Percentiles rank a stretch among this genome's conserved stretches.
Evolutionary conservation across 2,113 vertebrate species (phyloP).

Genomic region (Axis porcinus): DNA sequence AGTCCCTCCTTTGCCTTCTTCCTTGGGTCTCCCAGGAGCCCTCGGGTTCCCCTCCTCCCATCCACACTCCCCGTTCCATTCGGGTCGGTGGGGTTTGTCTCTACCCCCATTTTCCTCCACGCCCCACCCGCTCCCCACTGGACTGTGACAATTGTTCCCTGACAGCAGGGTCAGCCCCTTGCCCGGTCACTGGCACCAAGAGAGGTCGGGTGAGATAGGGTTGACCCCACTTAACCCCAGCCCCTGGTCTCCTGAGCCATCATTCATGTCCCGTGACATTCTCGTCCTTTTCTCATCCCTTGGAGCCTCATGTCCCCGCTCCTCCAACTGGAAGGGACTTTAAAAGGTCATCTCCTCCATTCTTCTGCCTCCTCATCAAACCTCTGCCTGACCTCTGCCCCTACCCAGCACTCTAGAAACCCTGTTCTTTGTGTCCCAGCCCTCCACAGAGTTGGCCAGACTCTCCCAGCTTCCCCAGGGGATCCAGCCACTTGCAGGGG

Average conservation of each 20-base stretch:
- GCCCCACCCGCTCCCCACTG: not conserved
- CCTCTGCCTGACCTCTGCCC: not conserved
- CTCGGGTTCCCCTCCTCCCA: rapidly evolving
- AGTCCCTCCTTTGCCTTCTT: not conserved
- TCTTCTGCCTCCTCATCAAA: not conserved
- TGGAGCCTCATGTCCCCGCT: not conserved
- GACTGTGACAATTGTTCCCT: not conserved
- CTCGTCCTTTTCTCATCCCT: not conserved
- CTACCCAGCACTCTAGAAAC: not conserved
- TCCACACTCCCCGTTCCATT: not conserved
- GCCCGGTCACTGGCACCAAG: not conserved
- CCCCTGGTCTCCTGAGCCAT: not conserved
- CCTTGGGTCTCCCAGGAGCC: not conserved
- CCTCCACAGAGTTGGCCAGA: not conserved
- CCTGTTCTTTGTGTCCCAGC: not conserved
- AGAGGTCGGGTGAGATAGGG: not conserved
- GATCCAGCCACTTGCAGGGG: not conserved
- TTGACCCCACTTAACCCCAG: slow-evolving; percentile 53
- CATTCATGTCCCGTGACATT: slow-evolving; percentile 1
- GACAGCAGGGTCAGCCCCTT: not conserved
- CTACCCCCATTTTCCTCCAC: not conserved
- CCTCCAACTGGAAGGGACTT: not conserved
- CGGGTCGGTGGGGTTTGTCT: not conserved
- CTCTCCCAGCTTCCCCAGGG: not conserved
- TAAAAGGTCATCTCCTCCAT: not conserved